A percentile compares a stretch with the other conserved stretches of the same genome.
Evolutionary conservation across 2,113 vertebrate species (phyloP).

Genomic region (Xyliphius kryptos): DNA sequence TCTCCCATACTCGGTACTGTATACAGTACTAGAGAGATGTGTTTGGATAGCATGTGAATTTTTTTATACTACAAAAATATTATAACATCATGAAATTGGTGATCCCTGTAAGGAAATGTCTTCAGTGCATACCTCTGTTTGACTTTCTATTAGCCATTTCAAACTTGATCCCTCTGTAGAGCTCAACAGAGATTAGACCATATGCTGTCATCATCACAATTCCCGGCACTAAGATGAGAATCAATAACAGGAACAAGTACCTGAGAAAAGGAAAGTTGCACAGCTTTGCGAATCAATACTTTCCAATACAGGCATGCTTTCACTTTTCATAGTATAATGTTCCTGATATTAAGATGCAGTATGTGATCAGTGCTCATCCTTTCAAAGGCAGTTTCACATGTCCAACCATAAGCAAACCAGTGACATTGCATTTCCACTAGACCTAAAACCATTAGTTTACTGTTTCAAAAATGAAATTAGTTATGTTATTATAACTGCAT

Average conservation of each 20-base stretch:
- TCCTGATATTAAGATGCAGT: conserved; percentile 11
- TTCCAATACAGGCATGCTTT: conserved; percentile 1
- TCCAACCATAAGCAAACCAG: too few species aligned
- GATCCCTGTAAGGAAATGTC: background rate
- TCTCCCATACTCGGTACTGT: too few species aligned
- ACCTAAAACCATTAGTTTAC: too few species aligned
- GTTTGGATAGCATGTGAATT: background rate
- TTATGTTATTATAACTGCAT: too few species aligned
- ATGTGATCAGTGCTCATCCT: background rate
- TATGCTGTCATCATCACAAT: conserved; percentile 91
- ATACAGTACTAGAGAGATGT: too few species aligned
- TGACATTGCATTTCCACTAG: too few species aligned
- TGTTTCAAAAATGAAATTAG: too few species aligned
- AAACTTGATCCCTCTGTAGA: conserved; percentile 89
- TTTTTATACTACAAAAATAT: background rate
- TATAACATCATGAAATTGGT: background rate
- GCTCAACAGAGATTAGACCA: conserved; percentile 88
- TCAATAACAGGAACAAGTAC: conserved; percentile 85
- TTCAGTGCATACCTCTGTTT: conserved; percentile 70
- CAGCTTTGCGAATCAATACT: conserved; percentile 2
- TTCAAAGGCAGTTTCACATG: background rate
- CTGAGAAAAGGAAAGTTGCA: conserved; percentile 54
- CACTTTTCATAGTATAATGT: conserved; percentile 14
- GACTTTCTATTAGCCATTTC: conserved; percentile 77
- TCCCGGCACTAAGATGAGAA: conserved; percentile 90